Percentiles rank a stretch among this genome's conserved stretches.
These are phyloP conservation scores for Drosophila sucinea DNA, from an alignment of 1,140 invertebrate genomes.

Conservation along the genomic window DNA sequence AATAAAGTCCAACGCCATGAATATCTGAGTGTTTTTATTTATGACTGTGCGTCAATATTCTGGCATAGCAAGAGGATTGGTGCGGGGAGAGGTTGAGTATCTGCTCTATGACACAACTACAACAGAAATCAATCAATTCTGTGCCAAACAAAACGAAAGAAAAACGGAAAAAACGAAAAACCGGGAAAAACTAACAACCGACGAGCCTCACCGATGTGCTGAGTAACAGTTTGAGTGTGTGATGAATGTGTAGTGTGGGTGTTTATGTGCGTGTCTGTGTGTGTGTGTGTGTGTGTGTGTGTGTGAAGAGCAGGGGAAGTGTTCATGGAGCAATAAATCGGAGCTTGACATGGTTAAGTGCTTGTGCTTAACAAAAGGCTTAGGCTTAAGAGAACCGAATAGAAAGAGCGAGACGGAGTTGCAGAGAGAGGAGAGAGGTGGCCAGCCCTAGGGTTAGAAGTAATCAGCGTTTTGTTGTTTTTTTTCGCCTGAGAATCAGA, in stretches of 20 bases:
- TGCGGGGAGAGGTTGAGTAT: slow-evolving; percentile 12
- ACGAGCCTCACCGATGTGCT: neutral
- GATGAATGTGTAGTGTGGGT: slow-evolving; percentile 13
- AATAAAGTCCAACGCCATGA: slow-evolving; percentile 61
- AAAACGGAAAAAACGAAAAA: slow-evolving; percentile 25
- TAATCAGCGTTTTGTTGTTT: neutral
- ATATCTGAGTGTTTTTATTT: slow-evolving; percentile 81
- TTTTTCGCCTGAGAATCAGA: neutral
- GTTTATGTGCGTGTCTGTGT: slow-evolving; percentile 17
- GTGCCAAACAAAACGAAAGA: slow-evolving; percentile 17
- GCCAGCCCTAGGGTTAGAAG: neutral
- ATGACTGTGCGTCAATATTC: slow-evolving; percentile 69
- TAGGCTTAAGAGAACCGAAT: neutral
- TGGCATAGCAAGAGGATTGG: slow-evolving; percentile 13
- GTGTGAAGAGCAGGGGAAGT: slow-evolving; percentile 26
- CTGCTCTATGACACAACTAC: slow-evolving; percentile 59
- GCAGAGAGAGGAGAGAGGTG: neutral
- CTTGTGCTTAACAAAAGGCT: slow-evolving; percentile 50
- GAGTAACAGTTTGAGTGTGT: slow-evolving; percentile 19
- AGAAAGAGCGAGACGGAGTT: neutral
- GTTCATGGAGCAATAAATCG: slow-evolving; percentile 49
- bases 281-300: slow-evolving; percentile 42
- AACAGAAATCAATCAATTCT: slow-evolving; percentile 72
- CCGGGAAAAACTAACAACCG: slow-evolving; percentile 34
- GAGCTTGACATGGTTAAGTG: slow-evolving; percentile 52